Conservation (phyloP, 2,797 vertebrate species). For the Anabacerthia variegaticeps region DNA sequence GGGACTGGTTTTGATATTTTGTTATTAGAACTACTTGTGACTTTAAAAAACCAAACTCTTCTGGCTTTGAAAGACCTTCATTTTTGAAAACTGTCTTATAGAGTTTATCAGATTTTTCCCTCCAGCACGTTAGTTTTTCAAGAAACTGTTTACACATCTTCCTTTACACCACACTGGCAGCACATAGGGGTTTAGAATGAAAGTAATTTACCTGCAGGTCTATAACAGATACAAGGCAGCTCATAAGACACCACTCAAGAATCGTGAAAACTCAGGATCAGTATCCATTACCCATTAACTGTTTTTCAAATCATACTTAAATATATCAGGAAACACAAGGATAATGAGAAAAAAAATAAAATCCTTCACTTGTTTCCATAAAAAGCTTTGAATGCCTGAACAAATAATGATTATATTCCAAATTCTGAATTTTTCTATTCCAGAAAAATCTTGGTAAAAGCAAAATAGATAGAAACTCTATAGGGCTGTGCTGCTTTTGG, state of each 20-base stretch:
- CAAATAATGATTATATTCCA: background rate
- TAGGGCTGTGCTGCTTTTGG: background rate
- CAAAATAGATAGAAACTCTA: background rate
- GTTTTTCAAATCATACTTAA: background rate
- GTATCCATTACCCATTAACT: background rate
- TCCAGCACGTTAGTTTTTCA: conserved; percentile 4
- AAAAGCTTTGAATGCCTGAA: background rate
- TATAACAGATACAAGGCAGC: background rate
- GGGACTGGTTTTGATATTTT: background rate
- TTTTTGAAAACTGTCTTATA: background rate
- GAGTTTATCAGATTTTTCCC: background rate
- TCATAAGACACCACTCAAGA: background rate
- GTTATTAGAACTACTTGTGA: background rate
- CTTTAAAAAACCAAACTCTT: background rate
- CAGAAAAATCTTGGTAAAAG: background rate
- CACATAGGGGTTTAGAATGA: background rate
- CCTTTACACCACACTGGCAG: background rate
- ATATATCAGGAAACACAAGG: background rate
- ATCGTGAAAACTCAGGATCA: background rate
- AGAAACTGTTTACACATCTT: background rate
- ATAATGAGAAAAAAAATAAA: background rate
- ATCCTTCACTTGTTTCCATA: background rate
- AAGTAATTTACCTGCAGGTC: background rate
- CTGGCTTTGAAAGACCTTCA: background rate
- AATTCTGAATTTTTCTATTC: background rate